Evolutionary conservation across 2,888 invertebrate genomes (phyloP).

Genomic region (Cryptosula pallasiana): DNA sequence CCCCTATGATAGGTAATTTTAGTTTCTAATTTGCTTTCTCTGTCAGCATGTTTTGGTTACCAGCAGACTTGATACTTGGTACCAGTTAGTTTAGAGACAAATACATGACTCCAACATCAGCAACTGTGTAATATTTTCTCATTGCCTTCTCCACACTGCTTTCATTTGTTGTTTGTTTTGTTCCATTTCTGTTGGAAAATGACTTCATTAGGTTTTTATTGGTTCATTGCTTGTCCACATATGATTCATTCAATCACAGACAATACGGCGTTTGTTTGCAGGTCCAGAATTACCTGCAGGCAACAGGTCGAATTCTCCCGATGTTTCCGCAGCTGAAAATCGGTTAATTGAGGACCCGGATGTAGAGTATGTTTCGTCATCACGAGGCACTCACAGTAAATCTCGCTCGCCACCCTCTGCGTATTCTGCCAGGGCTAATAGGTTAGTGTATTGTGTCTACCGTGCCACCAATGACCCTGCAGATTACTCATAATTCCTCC

Average conservation of each 20-base stretch:
- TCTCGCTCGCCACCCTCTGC: slow-evolving; percentile 5
- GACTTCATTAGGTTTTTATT: too few species aligned
- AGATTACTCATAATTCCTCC: too few species aligned
- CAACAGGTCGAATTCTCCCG: neutral
- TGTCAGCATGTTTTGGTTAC: neutral
- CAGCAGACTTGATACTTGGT: neutral
- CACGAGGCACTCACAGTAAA: neutral
- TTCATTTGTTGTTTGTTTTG: neutral
- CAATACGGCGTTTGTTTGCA: too few species aligned
- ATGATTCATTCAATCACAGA: too few species aligned
- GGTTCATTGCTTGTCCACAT: too few species aligned
- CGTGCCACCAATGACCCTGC: too few species aligned
- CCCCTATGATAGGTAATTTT: neutral
- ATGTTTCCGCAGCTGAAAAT: neutral
- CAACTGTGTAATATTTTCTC: too few species aligned
- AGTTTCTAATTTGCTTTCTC: neutral
- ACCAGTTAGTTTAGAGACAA: too few species aligned
- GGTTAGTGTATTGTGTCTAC: slow-evolving; percentile 1
- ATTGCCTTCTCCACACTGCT: too few species aligned
- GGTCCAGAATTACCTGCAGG: neutral
- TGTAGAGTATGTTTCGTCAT: neutral
- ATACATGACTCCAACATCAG: too few species aligned
- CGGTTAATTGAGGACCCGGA: neutral
- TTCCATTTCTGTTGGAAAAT: neutral
- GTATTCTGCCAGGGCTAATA: neutral